A percentile compares a stretch with the other conserved stretches of the same genome.
These are phyloP conservation scores for Leptinotarsa peninsularis DNA, from an alignment of 2,888 invertebrate species.

Conservation along the genomic window DNA sequence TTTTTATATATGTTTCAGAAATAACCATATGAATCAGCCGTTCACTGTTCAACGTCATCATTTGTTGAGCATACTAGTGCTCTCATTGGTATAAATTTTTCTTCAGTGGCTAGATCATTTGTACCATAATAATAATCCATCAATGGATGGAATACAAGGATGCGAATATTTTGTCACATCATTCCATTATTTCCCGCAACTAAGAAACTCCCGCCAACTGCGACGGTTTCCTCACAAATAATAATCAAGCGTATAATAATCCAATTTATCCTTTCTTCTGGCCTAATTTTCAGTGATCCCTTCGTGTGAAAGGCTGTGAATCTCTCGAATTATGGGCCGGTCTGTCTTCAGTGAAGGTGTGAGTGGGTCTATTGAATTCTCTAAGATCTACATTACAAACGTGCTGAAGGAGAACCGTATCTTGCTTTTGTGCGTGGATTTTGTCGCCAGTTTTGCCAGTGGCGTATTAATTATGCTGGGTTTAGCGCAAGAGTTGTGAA, in stretches of 20 bases:
- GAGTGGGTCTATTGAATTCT: slow-evolving; percentile 11
- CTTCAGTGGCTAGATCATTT: too few relatives aligned
- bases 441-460: slow-evolving; percentile 3
- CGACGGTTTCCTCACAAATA: slow-evolving; percentile 37
- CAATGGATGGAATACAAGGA: too few relatives aligned
- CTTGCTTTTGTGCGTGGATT: slow-evolving; percentile 9
- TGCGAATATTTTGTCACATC: not conserved
- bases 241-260: slow-evolving; percentile 16
- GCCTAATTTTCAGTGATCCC: slow-evolving; percentile 11
- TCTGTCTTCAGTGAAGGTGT: slow-evolving; percentile 3
- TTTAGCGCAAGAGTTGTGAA: not conserved
- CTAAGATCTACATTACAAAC: slow-evolving; percentile 19
- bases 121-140: too few relatives aligned
- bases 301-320: slow-evolving; percentile 15
- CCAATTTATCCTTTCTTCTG: slow-evolving; percentile 22
- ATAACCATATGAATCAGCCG: too few relatives aligned
- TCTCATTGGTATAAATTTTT: too few relatives aligned
- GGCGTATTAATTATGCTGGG: slow-evolving; percentile 1
- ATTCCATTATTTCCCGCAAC: not conserved
- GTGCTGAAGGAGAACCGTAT: slow-evolving; percentile 1
- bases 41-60: too few relatives aligned
- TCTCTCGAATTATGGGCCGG: slow-evolving; percentile 13
- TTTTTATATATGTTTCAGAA: too few relatives aligned
- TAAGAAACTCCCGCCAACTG: slow-evolving; percentile 14
- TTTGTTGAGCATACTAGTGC: too few relatives aligned